Conservation (phyloP, 2,113 vertebrate genomes). For the Ammodytes marinus region DNA sequence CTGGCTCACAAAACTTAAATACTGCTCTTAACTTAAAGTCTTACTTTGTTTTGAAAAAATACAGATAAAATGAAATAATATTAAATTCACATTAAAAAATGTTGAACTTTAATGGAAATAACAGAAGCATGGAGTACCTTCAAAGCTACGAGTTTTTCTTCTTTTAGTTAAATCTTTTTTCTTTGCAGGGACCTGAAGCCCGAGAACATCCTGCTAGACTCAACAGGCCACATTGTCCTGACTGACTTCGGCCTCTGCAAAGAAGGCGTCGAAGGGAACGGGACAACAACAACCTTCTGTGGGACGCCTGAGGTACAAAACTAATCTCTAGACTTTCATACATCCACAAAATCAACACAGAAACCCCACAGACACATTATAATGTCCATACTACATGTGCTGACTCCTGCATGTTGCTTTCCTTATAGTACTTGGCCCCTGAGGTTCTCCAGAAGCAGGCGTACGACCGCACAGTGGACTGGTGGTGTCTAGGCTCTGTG, state of each 20-base stretch:
- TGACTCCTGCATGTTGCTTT: background rate
- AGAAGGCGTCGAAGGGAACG: conserved; percentile 82
- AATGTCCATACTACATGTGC: rapidly evolving
- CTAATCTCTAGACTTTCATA: background rate
- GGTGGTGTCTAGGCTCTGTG: conserved; percentile 89
- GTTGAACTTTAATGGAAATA: too few relatives aligned
- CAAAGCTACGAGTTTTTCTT: background rate
- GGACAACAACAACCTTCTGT: conserved; percentile 86
- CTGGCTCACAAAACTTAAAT: too few relatives aligned
- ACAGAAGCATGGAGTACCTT: too few relatives aligned
- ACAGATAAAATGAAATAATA: too few relatives aligned
- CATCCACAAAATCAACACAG: background rate
- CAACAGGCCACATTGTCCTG: conserved; percentile 86
- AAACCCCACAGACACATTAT: background rate
- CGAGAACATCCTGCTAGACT: conserved; percentile 88
- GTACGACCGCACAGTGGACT: conserved; percentile 88
- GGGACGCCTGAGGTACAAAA: conserved; percentile 85
- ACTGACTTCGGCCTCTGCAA: conserved; percentile 89
- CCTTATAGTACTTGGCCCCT: conserved; percentile 85
- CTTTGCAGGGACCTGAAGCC: conserved; percentile 86
- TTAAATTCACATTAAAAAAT: too few relatives aligned
- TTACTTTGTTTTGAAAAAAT: too few relatives aligned
- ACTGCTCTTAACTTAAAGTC: too few relatives aligned
- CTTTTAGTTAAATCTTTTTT: background rate
- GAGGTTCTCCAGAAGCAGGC: conserved; percentile 89